Base-by-base conservation (phyloP, 2,888 invertebrate genomes). In the Macrosoma leucophasiata region DNA sequence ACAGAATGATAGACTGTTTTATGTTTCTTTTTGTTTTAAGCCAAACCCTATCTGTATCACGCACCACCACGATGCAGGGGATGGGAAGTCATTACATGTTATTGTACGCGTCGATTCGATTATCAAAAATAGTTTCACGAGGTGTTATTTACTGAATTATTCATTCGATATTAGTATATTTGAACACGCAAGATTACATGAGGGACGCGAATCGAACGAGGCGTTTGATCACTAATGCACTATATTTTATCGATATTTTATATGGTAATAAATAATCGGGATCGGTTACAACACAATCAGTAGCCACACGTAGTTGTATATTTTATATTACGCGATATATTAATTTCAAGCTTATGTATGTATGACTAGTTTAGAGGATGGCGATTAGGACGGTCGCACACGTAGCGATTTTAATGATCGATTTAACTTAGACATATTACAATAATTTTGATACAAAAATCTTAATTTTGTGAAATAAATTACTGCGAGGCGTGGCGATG, bases 351-450 rank as follows among this genome's bases (percentile, higher is more conserved):
- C 72, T 79, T 81, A 77, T 51, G 54, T 59, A 58, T 46, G 51
- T 76, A 72, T 69, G 68, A 81, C 82, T 84, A 84, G 82, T 84
- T 82, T 84, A 84, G 84, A 84, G 82, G 84, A 84, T 84, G 84
- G 82, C 82, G 78, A 72, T 72, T 64, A 70, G 84, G 84, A 84
- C 84, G 84, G 84, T 79, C 79, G 79, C 76, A 69, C 59, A 71
- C 60, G 50, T 59, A 72, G 79, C 79, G 79, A 78, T 76, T 52
- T 32, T 62, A 65, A 71, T 71, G 66, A 62, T 64, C 60, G 51
- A 72, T 65, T 61, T 62, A 72, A 78, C 67, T 71, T 74, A 74
- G 63, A 56, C 31, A 45, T 66, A 67, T 67, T 50, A 58, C 61
- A 71, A 69, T 62, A 67, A 69, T 73, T 72, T 72, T 52, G 68